Conservation (phyloP, 1,140 invertebrate genomes). For the Tenebrio molitor region DNA sequence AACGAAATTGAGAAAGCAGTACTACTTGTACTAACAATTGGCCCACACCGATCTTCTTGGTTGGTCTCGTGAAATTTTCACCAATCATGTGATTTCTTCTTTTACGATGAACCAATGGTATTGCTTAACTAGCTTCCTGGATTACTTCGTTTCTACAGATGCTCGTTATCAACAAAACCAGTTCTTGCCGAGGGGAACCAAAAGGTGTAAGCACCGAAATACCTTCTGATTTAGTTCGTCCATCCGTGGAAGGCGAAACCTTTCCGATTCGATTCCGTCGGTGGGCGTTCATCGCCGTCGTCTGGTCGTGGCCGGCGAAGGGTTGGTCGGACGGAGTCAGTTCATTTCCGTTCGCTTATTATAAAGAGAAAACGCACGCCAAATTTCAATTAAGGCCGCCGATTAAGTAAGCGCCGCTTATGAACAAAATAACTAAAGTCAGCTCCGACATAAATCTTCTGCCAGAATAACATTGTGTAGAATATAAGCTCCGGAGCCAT, state of each 20-base stretch:
- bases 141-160: too few species aligned
- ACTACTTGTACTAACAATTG: too few species aligned
- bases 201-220: too few species aligned
- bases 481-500: constrained; percentile 38
- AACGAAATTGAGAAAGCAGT: too few species aligned
- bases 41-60: too few species aligned
- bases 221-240: too few species aligned
- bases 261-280: not conserved
- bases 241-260: not conserved
- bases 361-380: constrained; percentile 49
- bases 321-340: constrained; percentile 26
- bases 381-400: constrained; percentile 53
- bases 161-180: too few species aligned
- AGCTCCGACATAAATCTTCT: constrained; percentile 51
- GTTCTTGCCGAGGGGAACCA: too few species aligned
- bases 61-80: too few species aligned
- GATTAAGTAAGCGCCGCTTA: constrained; percentile 53
- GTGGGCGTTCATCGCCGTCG: not conserved
- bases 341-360: constrained; percentile 44
- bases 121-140: too few species aligned
- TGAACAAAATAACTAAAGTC: constrained; percentile 53
- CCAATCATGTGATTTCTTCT: too few species aligned
- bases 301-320: constrained; percentile 13
- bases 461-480: constrained; percentile 49
- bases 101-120: too few species aligned